Conservation (phyloP, 2,888 invertebrate genomes). For the Nudaria mundana region DNA sequence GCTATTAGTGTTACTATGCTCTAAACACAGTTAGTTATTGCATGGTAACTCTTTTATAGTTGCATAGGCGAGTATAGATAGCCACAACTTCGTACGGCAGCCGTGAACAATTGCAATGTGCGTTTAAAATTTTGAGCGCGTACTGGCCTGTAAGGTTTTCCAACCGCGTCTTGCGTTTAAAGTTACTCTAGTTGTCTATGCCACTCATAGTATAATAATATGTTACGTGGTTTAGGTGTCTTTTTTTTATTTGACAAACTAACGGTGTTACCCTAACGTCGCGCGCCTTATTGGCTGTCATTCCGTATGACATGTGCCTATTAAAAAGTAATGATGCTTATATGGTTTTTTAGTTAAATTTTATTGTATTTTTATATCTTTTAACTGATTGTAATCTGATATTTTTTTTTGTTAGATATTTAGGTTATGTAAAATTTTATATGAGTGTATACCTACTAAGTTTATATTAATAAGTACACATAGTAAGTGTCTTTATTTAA, state of each 20-base stretch:
- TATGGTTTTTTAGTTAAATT: background rate
- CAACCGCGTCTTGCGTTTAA: constrained; percentile 32
- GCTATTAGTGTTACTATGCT: constrained; percentile 12
- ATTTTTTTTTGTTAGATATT: background rate
- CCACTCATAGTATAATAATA: constrained; percentile 26
- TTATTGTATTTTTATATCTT: background rate
- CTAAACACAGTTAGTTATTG: constrained; percentile 13
- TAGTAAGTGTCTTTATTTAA: too few relatives aligned
- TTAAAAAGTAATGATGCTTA: background rate
- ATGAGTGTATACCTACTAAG: too few relatives aligned
- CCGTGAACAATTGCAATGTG: constrained; percentile 37
- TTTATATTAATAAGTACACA: too few relatives aligned
- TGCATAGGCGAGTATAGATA: constrained; percentile 8
- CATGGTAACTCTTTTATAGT: constrained; percentile 9
- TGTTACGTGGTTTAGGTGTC: constrained; percentile 25
- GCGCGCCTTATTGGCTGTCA: background rate
- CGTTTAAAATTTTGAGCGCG: constrained; percentile 47
- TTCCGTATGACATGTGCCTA: background rate
- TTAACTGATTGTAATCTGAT: background rate
- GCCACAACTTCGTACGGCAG: constrained; percentile 15
- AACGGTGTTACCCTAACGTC: background rate
- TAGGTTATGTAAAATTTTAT: background rate
- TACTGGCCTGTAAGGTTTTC: constrained; percentile 36
- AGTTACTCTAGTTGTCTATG: constrained; percentile 27
- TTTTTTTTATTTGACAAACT: constrained; percentile 1